Base-by-base conservation (phyloP, 2,797 vertebrate genomes). In the Acomys russatus region DNA sequence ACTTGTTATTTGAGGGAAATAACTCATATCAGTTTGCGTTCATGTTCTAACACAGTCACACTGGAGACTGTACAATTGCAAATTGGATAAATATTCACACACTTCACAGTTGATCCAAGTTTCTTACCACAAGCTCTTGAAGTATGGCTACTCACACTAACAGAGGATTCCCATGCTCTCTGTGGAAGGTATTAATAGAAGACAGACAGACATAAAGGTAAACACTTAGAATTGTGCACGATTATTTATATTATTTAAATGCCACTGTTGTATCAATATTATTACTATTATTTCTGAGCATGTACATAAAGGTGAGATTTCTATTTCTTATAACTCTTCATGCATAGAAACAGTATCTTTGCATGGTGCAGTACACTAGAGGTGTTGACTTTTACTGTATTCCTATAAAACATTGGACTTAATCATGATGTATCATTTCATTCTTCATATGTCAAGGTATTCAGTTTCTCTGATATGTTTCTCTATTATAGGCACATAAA, bases 351-450 rank as follows among this genome's bases (percentile, higher is more conserved):
- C 3, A 54, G 10, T 59, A 61, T 84, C 20, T 64, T 59, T 71
- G 49, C 25, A 80, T 71, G 76, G 22, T 44, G 11, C 84, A 49
- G 1, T 38, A 56, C 2, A 17, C 12, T 68, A 82, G 10, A 63
- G 18, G 35, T 74, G 7, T 33, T 38, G 66, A 87, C 44, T 87
- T 61, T 90, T 76, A 78, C 44, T 64, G 76, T 59, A 63, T 92
- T 96, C 18, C 9, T 94, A 54, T 61, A 89, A 92, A 89, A 66
- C 22, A 90, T 2, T 38, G 22, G 35, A 59, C 70, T 73, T 94
- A 82, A 56, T 85, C 63, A 35, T 79, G 51, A 64, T 90, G 33
- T 54, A 28, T 83, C 76, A 87, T 90, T 94, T 94, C 61, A 90
- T 89, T 89, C 38, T 87, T 87, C 77, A 84, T 84, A 59, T 79